These are phyloP conservation scores for Daboia siamensis DNA, from an alignment of 2,113 vertebrate species.

Conservation along the genomic window DNA sequence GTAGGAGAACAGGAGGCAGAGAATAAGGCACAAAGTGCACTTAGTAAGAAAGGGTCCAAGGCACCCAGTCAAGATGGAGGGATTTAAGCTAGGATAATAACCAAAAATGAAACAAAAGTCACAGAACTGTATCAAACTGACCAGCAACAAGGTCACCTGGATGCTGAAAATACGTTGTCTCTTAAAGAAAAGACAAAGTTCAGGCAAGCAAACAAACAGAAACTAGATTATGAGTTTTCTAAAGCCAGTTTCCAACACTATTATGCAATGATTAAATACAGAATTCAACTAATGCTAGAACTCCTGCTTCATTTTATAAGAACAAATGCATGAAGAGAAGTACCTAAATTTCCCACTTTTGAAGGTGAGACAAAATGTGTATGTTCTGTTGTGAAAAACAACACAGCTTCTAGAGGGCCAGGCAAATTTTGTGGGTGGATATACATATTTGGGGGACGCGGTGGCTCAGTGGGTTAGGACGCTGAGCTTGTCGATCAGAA, in stretches of 20 bases:
- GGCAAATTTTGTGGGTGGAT: neutral
- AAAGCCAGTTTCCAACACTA: neutral
- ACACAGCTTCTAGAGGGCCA: neutral
- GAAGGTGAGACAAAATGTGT: neutral
- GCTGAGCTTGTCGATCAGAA: too few species aligned
- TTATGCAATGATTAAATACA: neutral
- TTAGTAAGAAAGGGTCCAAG: neutral
- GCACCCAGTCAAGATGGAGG: neutral
- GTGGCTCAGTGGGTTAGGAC: too few species aligned
- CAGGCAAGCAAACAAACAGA: neutral
- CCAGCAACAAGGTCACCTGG: neutral
- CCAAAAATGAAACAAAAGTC: neutral
- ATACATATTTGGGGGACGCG: neutral
- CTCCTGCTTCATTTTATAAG: neutral
- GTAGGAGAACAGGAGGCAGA: neutral
- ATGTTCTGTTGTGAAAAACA: neutral
- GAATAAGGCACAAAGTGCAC: neutral
- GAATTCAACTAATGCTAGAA: neutral
- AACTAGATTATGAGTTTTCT: neutral
- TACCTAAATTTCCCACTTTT: neutral
- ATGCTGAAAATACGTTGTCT: neutral
- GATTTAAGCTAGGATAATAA: neutral
- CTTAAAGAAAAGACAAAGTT: neutral
- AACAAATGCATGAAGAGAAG: neutral
- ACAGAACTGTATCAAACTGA: neutral